A percentile compares a stretch with the other conserved stretches of the same genome.
These are phyloP conservation scores for Pituophis catenifer DNA, from an alignment of 2,113 vertebrate genomes.

Conservation along the genomic window DNA sequence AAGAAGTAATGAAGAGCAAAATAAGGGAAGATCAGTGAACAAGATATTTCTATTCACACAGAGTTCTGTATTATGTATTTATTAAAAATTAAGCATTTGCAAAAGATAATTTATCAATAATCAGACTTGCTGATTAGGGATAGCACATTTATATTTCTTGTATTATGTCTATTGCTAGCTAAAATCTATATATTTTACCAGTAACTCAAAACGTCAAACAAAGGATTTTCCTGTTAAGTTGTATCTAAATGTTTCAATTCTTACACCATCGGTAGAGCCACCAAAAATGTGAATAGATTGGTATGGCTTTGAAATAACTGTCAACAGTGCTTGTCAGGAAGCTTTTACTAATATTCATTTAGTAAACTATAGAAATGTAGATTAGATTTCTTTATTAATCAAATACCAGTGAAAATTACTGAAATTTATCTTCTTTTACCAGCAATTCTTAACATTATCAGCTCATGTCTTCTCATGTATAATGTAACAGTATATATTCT, in stretches of 20 bases:
- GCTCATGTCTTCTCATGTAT: background rate
- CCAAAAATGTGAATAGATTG: background rate
- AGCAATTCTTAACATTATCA: background rate
- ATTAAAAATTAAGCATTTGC: background rate
- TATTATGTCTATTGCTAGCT: background rate
- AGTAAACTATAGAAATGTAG: background rate
- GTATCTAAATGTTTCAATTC: background rate
- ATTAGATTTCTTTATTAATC: background rate
- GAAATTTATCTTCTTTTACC: background rate
- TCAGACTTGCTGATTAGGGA: background rate
- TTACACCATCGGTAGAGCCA: background rate
- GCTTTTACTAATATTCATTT: background rate
- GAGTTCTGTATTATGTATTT: background rate
- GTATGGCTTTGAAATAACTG: background rate
- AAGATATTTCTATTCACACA: background rate
- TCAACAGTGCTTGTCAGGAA: background rate
- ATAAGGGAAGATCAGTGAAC: background rate
- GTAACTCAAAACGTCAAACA: too few relatives aligned
- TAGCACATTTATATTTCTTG: constrained; percentile 4
- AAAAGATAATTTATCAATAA: background rate
- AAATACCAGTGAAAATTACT: background rate
- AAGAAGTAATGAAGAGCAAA: background rate
- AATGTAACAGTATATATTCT: background rate
- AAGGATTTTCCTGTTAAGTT: background rate
- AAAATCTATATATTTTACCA: background rate